These are phyloP conservation scores for Epinotia nisella DNA, from an alignment of 2,888 invertebrate genomes.

Conservation along the genomic window DNA sequence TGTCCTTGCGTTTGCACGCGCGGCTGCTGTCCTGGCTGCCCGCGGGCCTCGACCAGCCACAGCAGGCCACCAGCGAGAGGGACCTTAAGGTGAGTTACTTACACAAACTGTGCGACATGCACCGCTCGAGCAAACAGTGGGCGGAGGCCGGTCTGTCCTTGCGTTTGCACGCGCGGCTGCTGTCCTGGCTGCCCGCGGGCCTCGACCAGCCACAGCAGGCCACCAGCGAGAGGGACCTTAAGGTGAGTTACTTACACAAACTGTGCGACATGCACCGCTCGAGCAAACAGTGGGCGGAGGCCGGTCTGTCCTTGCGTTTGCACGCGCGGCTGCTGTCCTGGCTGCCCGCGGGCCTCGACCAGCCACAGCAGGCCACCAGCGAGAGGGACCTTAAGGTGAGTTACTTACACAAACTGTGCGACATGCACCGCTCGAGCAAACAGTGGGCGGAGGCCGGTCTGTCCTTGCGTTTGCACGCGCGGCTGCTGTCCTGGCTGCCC, in stretches of 20 bases:
- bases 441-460: constrained; percentile 99
- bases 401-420: constrained; percentile 69
- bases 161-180: constrained; percentile 90
- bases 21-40: constrained; percentile 92
- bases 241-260: constrained; percentile 75
- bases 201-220: constrained; percentile 87
- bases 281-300: constrained; percentile 97
- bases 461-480: constrained; percentile 92
- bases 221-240: constrained; percentile 94
- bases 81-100: constrained; percentile 88
- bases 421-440: constrained; percentile 94
- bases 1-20: constrained; percentile 92
- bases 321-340: constrained; percentile 93
- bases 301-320: constrained; percentile 94
- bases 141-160: constrained; percentile 98
- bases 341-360: constrained; percentile 90
- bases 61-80: constrained; percentile 90
- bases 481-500: constrained; percentile 92
- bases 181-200: constrained; percentile 93
- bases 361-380: constrained; percentile 89
- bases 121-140: constrained; percentile 94
- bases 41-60: constrained; percentile 90
- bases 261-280: constrained; percentile 93
- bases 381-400: constrained; percentile 93
- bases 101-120: constrained; percentile 87